Conservation (phyloP, 2,797 vertebrate species). For the Lagorchestes hirsutus region DNA sequence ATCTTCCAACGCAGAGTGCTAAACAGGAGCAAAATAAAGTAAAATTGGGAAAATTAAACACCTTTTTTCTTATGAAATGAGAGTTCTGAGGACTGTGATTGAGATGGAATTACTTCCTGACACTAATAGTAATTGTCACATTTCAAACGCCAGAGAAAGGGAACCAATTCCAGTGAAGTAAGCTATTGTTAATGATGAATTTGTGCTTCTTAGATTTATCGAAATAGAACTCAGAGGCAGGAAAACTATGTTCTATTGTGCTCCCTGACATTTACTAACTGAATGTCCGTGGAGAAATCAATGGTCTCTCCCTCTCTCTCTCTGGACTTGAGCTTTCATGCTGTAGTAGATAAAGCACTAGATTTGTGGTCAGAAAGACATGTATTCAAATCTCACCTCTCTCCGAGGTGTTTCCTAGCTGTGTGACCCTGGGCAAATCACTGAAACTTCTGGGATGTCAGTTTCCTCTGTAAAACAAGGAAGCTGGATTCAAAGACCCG, state of each 20-base stretch:
- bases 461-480: neutral
- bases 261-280: slow-evolving; percentile 14
- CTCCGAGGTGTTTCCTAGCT: neutral
- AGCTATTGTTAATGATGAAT: slow-evolving; percentile 47
- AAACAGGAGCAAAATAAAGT: slow-evolving; percentile 23
- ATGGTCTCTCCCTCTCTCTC: slow-evolving; percentile 8
- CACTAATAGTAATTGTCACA: slow-evolving; percentile 26
- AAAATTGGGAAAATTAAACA: slow-evolving; percentile 22
- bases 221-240: neutral
- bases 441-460: neutral
- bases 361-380: neutral
- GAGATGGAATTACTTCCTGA: slow-evolving; percentile 37
- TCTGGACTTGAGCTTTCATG: neutral
- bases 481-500: neutral
- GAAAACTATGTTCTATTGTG: neutral
- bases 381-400: neutral
- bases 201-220: slow-evolving; percentile 44
- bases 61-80: neutral
- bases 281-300: slow-evolving; percentile 18
- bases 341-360: neutral
- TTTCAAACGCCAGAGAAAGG: slow-evolving; percentile 46
- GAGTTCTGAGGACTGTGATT: slow-evolving; percentile 1
- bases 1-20: slow-evolving; percentile 21
- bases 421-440: neutral
- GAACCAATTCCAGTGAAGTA: slow-evolving; percentile 48